These are phyloP conservation scores for Staurois parvus DNA, from an alignment of 2,797 vertebrate species.

Conservation along the genomic window DNA sequence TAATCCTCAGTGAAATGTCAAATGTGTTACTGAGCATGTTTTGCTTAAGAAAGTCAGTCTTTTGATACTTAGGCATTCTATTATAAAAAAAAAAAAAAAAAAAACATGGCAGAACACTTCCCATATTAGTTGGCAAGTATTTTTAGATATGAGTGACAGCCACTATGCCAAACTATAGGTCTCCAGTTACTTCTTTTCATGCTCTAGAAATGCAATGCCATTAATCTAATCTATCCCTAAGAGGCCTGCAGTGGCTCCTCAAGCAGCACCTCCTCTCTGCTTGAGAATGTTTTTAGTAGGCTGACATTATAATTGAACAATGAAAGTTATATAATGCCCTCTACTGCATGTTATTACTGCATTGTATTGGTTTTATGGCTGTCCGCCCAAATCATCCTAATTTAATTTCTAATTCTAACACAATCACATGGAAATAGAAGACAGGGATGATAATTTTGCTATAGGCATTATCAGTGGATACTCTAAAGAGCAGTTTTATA, in stretches of 20 bases:
- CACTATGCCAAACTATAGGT: conserved; percentile 39
- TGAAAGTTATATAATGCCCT: neutral
- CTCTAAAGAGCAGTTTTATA: neutral
- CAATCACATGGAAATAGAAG: neutral
- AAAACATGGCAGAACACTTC: neutral
- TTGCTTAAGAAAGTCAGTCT: conserved; percentile 38
- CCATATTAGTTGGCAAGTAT: conserved; percentile 35
- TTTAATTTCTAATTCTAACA: neutral
- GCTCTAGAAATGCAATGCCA: conserved; percentile 49
- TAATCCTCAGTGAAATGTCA: conserved; percentile 58
- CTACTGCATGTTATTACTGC: neutral
- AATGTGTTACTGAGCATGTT: conserved; percentile 34
- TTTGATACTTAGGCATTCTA: conserved; percentile 12
- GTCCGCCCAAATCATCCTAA: neutral
- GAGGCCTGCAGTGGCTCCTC: conserved; percentile 12
- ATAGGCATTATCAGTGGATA: neutral
- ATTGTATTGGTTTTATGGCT: neutral
- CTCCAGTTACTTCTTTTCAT: conserved; percentile 38
- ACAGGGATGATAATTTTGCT: neutral
- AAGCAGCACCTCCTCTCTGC: conserved; percentile 26
- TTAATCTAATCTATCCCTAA: conserved; percentile 43
- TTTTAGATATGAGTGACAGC: conserved; percentile 50
- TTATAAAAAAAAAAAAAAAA: neutral
- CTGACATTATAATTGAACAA: conserved; percentile 6
- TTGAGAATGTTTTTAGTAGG: neutral